These are phyloP conservation scores for Drosophila neutralis DNA, from an alignment of 2,888 invertebrate genomes.

Conservation along the genomic window DNA sequence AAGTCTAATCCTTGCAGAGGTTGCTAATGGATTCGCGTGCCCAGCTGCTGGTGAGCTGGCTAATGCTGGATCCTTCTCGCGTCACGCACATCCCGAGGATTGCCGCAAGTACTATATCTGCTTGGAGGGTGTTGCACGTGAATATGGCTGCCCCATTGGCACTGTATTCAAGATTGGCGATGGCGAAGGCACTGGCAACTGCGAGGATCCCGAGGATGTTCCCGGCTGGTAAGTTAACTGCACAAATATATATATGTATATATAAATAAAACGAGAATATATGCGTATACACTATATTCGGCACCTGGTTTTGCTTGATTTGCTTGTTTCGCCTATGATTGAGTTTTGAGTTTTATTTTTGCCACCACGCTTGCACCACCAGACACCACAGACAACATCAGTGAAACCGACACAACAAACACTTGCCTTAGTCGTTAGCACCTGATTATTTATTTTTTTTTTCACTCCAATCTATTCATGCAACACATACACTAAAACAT, in stretches of 20 bases:
- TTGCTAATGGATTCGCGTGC: conserved; percentile 95
- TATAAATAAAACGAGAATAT: neutral
- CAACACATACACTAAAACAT: conserved; percentile 19
- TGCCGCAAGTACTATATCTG: conserved; percentile 98
- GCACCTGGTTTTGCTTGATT: conserved; percentile 49
- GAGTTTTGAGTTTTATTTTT: conserved; percentile 31
- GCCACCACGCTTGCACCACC: conserved; percentile 57
- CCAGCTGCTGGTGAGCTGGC: conserved; percentile 92
- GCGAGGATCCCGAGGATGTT: conserved; percentile 97
- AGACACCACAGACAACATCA: conserved; percentile 8
- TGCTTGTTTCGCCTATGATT: conserved; percentile 57
- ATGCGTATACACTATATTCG: conserved; percentile 10
- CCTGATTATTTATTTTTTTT: conserved; percentile 15
- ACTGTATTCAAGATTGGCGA: conserved; percentile 98
- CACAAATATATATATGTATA: neutral
- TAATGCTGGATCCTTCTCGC: conserved; percentile 94
- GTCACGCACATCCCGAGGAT: conserved; percentile 97
- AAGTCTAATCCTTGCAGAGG: conserved; percentile 87
- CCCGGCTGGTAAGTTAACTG: conserved; percentile 94
- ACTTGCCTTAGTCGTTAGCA: conserved; percentile 17
- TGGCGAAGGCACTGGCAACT: conserved; percentile 95
- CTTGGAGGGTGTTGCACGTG: conserved; percentile 94
- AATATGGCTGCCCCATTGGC: conserved; percentile 97
- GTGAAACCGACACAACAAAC: conserved; percentile 7
- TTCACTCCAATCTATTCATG: conserved; percentile 37